A percentile compares a stretch with the other conserved stretches of the same genome.
These are phyloP conservation scores for Schlechtendalia chinensis DNA, from an alignment of 1,140 invertebrate genomes.

Conservation along the genomic window DNA sequence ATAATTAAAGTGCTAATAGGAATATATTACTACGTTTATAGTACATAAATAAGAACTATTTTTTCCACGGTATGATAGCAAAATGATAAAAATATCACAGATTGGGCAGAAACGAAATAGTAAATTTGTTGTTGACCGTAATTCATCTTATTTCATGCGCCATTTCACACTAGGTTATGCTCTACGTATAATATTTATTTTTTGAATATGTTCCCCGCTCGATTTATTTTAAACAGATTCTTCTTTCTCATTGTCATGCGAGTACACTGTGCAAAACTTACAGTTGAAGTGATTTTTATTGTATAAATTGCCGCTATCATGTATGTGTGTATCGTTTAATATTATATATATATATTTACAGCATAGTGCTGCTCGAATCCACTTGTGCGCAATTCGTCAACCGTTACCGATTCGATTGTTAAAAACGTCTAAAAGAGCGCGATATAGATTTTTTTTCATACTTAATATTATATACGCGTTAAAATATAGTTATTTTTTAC, in stretches of 20 bases:
- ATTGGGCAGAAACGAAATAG: no score
- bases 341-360: not conserved
- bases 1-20: no score
- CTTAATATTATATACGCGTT: no score
- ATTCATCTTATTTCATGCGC: no score
- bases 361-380: not conserved
- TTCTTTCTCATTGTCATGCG: not conserved
- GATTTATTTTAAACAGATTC: conserved; percentile 30
- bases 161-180: no score
- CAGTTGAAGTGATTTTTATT: conserved; percentile 7
- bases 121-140: no score
- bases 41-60: no score
- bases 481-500: no score
- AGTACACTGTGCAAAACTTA: not conserved
- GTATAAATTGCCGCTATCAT: not conserved
- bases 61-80: no score
- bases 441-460: not conserved
- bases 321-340: not conserved
- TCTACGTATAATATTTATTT: not conserved
- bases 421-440: not conserved
- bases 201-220: not conserved
- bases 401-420: not conserved
- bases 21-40: no score
- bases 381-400: not conserved
- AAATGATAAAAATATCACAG: no score